Conservation (phyloP, 2,797 vertebrate species). For the Podarcis lilfordi region DNA sequence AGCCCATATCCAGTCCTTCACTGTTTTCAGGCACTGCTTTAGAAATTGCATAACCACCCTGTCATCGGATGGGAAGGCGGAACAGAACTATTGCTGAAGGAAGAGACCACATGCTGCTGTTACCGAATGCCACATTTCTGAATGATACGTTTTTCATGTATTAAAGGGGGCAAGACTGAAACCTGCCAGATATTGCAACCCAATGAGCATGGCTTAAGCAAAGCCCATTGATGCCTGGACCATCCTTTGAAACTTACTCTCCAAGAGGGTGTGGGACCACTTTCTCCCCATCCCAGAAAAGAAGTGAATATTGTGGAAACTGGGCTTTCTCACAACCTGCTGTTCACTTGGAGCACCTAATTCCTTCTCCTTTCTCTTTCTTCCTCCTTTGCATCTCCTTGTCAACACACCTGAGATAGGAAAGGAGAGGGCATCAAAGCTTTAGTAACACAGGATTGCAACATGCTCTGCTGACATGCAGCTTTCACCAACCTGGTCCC, state of each 20-base stretch:
- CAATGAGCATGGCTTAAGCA: not conserved
- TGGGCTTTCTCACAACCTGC: not conserved
- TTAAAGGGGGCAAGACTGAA: not conserved
- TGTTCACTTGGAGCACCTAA: not conserved
- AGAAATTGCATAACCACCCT: not conserved
- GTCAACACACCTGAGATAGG: not conserved
- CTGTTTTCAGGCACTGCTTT: not conserved
- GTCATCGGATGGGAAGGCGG: not conserved
- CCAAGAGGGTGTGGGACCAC: too few relatives aligned
- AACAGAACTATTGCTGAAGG: too few relatives aligned
- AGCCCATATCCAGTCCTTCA: not conserved
- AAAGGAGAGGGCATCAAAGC: not conserved
- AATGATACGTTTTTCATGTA: not conserved
- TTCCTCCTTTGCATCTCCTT: not conserved
- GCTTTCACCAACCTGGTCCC: too few relatives aligned
- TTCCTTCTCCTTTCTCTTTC: not conserved
- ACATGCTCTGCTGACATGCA: too few relatives aligned
- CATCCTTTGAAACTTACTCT: not conserved
- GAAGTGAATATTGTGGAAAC: not conserved
- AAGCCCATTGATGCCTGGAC: not conserved
- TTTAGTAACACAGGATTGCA: not conserved
- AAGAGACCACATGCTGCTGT: too few relatives aligned
- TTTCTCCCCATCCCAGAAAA: too few relatives aligned
- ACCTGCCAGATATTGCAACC: not conserved
- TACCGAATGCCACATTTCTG: not conserved